Evolutionary conservation across 1,140 invertebrate species (phyloP).

Genomic region (Hyposmocoma kahamanoa): DNA sequence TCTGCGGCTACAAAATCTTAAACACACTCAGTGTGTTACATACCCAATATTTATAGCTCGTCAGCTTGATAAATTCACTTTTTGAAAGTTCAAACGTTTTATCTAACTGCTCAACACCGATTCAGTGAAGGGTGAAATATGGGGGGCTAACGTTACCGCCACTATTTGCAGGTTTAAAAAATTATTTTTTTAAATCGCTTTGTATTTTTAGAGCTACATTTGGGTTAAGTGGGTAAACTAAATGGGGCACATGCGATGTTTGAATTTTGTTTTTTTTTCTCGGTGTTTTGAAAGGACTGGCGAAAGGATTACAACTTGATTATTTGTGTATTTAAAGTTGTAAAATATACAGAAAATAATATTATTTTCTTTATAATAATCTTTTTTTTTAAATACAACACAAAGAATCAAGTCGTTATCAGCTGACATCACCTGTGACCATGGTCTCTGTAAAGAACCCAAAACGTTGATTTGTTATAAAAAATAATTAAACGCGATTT

Average conservation of each 20-base stretch:
- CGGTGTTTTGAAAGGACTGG: too few species aligned
- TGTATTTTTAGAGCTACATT: conserved; percentile 13
- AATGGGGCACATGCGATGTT: conserved; percentile 37
- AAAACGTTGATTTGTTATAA: too few species aligned
- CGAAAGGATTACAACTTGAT: conserved; percentile 14
- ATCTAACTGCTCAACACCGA: conserved; percentile 29
- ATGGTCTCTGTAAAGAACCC: too few species aligned
- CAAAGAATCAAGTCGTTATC: too few species aligned
- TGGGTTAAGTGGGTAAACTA: conserved; percentile 33
- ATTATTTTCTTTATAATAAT: too few species aligned
- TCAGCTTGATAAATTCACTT: conserved; percentile 47
- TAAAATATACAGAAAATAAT: not conserved
- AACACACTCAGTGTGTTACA: too few species aligned
- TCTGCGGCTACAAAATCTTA: too few species aligned
- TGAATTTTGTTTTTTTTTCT: conserved; percentile 26
- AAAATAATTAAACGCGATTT: too few species aligned
- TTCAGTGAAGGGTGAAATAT: conserved; percentile 55
- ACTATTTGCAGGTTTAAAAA: conserved; percentile 48
- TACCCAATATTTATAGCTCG: conserved; percentile 5
- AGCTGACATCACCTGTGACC: too few species aligned
- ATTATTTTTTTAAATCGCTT: conserved; percentile 28
- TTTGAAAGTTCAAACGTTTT: conserved; percentile 55
- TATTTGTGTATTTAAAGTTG: conserved; percentile 10
- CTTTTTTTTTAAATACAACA: too few species aligned
- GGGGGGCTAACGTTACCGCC: conserved; percentile 18